Percentiles rank a stretch among this genome's conserved stretches.
phyloP scores from a whole-genome alignment of 2,113 vertebrate species.

The Poecilia latipinna region DNA sequence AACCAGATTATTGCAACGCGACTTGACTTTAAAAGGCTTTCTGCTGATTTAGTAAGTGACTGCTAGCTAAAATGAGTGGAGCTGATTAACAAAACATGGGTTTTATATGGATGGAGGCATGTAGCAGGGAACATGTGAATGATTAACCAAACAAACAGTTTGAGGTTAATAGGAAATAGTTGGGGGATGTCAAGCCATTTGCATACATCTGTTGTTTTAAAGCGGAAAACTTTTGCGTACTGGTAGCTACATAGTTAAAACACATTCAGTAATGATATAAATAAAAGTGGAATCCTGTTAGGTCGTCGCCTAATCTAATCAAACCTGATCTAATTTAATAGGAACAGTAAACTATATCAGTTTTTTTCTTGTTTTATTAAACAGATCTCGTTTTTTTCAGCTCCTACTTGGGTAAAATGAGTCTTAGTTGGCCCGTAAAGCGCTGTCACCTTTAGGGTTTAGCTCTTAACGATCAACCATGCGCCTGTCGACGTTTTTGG shows the following conservation, averaged over 20 bases:
- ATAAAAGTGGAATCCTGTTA: not conserved
- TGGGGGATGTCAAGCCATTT: not conserved
- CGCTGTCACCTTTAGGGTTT: not conserved
- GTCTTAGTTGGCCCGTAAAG: not conserved
- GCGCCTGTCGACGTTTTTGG: slow-evolving; percentile 85
- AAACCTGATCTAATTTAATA: not conserved
- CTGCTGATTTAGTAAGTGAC: slow-evolving; percentile 37
- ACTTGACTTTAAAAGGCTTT: not conserved
- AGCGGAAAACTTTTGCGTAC: slow-evolving; percentile 4
- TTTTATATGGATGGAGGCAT: not conserved
- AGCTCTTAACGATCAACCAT: slow-evolving; percentile 66
- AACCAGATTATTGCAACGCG: not conserved
- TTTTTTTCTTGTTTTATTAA: not conserved
- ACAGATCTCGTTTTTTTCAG: not conserved
- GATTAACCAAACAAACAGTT: not conserved
- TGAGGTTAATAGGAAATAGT: not conserved
- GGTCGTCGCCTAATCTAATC: not conserved
- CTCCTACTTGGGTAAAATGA: not conserved
- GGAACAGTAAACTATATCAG: not conserved
- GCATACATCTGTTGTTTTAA: not conserved
- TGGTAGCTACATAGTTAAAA: not conserved
- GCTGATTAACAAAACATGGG: slow-evolving; percentile 42
- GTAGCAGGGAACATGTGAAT: not conserved
- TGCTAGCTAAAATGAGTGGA: slow-evolving; percentile 32
- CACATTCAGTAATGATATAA: not conserved